Conservation (phyloP, 2,797 vertebrate species). For the Rhabdophis nuchalis region DNA sequence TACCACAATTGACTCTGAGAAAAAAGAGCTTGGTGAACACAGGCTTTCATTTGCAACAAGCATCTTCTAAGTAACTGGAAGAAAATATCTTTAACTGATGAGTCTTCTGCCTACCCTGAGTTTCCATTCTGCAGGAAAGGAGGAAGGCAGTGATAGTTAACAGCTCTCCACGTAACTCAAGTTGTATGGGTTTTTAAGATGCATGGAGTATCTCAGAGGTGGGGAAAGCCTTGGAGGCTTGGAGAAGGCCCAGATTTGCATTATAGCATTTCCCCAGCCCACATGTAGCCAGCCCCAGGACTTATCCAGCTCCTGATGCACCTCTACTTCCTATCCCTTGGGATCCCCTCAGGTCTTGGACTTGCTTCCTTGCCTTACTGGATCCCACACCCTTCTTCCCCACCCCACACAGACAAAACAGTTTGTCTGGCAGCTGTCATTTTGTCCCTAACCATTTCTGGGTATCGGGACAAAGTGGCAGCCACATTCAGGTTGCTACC, state of each 20-base stretch:
- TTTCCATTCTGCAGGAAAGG: background rate
- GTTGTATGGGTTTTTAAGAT: background rate
- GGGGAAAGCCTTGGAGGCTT: background rate
- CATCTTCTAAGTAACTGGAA: background rate
- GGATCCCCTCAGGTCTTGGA: background rate
- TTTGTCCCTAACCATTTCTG: background rate
- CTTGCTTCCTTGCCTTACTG: background rate
- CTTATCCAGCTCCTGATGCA: background rate
- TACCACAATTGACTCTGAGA: constrained; percentile 23
- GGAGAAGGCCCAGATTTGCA: background rate
- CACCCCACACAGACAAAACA: background rate
- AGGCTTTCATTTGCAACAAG: constrained; percentile 14
- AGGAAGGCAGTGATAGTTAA: background rate
- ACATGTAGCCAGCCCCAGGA: background rate
- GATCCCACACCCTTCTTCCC: background rate
- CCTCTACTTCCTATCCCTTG: background rate
- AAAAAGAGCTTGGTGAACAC: constrained; percentile 14
- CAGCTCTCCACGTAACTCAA: background rate
- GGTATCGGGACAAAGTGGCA: background rate
- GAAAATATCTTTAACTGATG: background rate
- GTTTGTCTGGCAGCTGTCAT: background rate
- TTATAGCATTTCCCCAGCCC: background rate
- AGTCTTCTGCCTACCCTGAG: background rate
- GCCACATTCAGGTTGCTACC: background rate
- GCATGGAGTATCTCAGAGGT: background rate